Evolutionary conservation across 1,140 invertebrate species (phyloP).

Genomic region (Aphidius gifuensis): DNA sequence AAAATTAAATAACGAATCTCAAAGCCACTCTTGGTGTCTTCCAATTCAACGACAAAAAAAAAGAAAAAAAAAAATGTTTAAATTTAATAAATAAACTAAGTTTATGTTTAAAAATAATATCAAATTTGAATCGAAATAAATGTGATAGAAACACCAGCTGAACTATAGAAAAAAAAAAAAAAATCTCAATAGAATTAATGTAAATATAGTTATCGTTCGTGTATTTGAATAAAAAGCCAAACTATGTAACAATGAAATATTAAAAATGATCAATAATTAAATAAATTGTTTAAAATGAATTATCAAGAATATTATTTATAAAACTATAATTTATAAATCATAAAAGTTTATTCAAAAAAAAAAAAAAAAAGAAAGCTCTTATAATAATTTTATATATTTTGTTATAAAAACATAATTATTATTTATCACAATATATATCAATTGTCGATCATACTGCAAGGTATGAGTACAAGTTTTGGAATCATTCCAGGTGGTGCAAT

Average conservation of each 20-base stretch:
- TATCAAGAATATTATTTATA: not conserved
- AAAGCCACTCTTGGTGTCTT: constrained; percentile 7
- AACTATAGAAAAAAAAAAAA: too few species aligned
- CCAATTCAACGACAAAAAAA: not conserved
- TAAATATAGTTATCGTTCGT: too few species aligned
- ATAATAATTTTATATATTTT: constrained; percentile 3
- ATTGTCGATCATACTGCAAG: constrained; percentile 42
- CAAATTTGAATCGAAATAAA: too few species aligned
- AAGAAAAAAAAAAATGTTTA: not conserved
- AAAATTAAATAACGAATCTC: constrained; percentile 8
- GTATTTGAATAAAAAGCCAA: too few species aligned
- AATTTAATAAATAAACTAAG: too few species aligned
- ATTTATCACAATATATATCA: constrained; percentile 3
- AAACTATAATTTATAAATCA: constrained; percentile 4
- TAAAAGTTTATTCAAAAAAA: not conserved
- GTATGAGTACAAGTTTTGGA: constrained; percentile 42
- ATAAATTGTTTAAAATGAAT: too few species aligned
- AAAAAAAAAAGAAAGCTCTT: not conserved
- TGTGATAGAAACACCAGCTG: too few species aligned
- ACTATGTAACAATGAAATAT: too few species aligned
- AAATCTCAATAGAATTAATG: too few species aligned
- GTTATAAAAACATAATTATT: not conserved
- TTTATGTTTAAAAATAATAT: too few species aligned
- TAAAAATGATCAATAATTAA: too few species aligned
- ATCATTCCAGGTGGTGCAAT: constrained; percentile 34